Conservation (phyloP, 2,113 vertebrate genomes). For the Castor canadensis region DNA sequence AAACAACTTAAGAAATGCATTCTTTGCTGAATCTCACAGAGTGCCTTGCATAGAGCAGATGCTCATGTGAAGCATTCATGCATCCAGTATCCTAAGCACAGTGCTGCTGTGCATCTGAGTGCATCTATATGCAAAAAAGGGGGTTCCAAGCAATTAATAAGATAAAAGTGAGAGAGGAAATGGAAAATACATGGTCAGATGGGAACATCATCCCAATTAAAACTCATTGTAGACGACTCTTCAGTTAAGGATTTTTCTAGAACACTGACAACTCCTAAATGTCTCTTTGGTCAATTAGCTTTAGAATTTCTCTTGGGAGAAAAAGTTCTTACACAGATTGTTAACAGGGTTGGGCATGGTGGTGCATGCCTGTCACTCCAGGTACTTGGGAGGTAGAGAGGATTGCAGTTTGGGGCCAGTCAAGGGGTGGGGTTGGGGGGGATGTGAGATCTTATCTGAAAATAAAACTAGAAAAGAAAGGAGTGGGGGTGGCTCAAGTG, state of each 20-base stretch:
- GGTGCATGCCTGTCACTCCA: no score
- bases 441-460: no score
- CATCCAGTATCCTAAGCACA: not conserved
- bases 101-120: not conserved
- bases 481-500: no score
- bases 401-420: no score
- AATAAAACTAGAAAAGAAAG: no score
- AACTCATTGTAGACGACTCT: not conserved
- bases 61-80: not conserved
- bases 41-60: not conserved
- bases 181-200: not conserved
- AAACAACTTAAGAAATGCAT: not conserved
- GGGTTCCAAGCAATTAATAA: not conserved
- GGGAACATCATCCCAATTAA: conserved; percentile 49
- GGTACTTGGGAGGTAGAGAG: no score
- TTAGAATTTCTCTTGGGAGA: not conserved
- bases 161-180: not conserved
- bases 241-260: not conserved
- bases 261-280: not conserved
- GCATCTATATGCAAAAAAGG: not conserved
- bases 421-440: no score
- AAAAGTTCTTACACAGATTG: not conserved
- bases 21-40: not conserved
- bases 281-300: not conserved
- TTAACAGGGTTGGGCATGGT: no score